Evolutionary conservation across 2,797 vertebrate genomes (phyloP).

Genomic region (Characodon lateralis): DNA sequence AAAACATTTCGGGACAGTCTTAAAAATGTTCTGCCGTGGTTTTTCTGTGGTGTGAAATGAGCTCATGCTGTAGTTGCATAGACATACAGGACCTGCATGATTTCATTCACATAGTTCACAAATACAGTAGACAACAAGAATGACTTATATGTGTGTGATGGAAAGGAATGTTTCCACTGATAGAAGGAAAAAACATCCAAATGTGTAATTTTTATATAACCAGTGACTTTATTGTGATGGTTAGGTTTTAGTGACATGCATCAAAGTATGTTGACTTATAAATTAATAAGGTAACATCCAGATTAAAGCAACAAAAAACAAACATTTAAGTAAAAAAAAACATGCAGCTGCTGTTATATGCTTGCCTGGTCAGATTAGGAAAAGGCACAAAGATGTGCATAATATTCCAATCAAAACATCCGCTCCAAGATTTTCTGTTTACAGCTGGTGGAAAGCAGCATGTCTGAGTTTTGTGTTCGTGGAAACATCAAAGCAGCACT

Average conservation of each 20-base stretch:
- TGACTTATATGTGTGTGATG: not conserved
- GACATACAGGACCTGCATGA: not conserved
- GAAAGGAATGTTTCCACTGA: not conserved
- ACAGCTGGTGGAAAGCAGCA: not conserved
- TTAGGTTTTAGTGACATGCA: not conserved
- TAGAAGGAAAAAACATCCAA: not conserved
- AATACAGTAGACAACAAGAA: not conserved
- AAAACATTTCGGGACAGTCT: no score
- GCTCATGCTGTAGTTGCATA: no score
- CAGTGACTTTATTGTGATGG: not conserved
- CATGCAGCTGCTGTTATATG: not conserved
- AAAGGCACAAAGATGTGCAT: not conserved
- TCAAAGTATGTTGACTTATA: not conserved
- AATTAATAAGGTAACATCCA: not conserved
- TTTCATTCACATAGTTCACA: not conserved
- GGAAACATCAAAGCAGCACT: not conserved
- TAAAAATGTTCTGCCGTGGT: not conserved
- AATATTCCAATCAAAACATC: not conserved
- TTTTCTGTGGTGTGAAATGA: not conserved
- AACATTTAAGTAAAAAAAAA: not conserved
- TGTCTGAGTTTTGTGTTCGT: not conserved
- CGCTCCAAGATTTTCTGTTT: not conserved
- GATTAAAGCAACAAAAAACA: not conserved
- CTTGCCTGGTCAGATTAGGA: not conserved
- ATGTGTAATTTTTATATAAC: not conserved